Evolutionary conservation across 2,113 vertebrate genomes (phyloP).

Genomic region (Apistogramma diplotaenia): DNA sequence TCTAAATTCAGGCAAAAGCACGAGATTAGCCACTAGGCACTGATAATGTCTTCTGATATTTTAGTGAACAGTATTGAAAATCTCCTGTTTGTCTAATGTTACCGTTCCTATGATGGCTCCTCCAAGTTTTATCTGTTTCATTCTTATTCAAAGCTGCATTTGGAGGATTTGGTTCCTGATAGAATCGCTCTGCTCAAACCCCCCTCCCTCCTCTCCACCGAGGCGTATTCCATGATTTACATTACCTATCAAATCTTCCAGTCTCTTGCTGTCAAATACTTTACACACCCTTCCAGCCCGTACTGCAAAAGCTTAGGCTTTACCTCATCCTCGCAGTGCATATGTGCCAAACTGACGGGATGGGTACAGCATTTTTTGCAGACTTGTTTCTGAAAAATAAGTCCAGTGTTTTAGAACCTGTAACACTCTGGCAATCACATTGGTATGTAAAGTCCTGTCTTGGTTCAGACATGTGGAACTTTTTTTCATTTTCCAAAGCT

Average conservation of each 20-base stretch:
- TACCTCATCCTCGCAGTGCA: constrained; percentile 26
- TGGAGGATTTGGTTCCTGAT: constrained; percentile 62
- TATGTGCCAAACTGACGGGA: constrained; percentile 11
- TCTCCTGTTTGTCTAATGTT: constrained; percentile 58
- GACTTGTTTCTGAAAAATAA: constrained; percentile 48
- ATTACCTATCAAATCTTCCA: constrained; percentile 60
- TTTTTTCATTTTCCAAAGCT: constrained; percentile 42
- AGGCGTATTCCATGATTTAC: constrained; percentile 59
- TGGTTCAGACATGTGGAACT: constrained; percentile 59
- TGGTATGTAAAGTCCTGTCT: constrained; percentile 70
- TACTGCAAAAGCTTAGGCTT: constrained; percentile 18
- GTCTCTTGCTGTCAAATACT: constrained; percentile 45
- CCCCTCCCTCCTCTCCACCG: constrained; percentile 5
- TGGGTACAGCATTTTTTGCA: constrained; percentile 11
- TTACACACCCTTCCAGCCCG: constrained; percentile 18
- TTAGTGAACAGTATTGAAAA: constrained; percentile 44
- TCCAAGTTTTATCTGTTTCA: constrained; percentile 57
- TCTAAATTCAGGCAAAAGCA: constrained; percentile 25
- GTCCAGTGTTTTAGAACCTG: constrained; percentile 48
- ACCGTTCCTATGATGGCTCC: constrained; percentile 38
- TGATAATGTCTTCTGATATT: constrained; percentile 48
- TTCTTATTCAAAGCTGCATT: constrained; percentile 68
- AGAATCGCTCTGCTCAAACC: constrained; percentile 36
- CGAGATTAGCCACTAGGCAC: constrained; percentile 20
- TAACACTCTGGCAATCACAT: constrained; percentile 55